Evolutionary conservation across 2,888 invertebrate genomes (phyloP).

Genomic region (Cryptophagus acutangulus): DNA sequence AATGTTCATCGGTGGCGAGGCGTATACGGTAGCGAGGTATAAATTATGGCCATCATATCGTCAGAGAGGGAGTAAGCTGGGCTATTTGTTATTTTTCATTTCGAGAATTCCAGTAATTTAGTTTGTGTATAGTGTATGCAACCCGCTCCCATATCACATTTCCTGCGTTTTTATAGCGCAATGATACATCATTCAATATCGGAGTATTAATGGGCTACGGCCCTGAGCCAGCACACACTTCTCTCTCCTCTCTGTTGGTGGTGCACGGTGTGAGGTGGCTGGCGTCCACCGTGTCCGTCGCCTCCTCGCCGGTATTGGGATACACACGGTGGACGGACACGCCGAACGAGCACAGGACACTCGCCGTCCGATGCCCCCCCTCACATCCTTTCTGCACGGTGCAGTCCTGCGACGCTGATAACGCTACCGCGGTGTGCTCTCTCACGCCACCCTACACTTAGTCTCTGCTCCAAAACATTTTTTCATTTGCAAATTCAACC

Average conservation of each 20-base stretch:
- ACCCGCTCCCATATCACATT: conserved; percentile 49
- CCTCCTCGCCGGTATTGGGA: conserved; percentile 5
- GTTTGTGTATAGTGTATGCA: conserved; percentile 48
- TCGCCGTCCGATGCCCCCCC: conserved; percentile 11
- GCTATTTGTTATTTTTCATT: conserved; percentile 52
- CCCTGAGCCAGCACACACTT: conserved; percentile 2
- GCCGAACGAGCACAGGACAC: no score
- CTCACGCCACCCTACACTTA: no score
- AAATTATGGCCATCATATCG: conserved; percentile 50
- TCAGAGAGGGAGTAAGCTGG: conserved; percentile 48
- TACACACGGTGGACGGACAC: no score
- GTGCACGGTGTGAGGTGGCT: conserved; percentile 15
- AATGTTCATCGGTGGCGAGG: conserved; percentile 47
- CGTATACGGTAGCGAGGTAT: conserved; percentile 42
- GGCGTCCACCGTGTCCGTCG: conserved; percentile 16
- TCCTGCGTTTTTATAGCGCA: conserved; percentile 51
- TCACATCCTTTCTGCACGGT: neutral
- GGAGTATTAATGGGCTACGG: conserved; percentile 44
- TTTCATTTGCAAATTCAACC: no score
- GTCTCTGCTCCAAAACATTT: no score
- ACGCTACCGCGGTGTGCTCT: no score
- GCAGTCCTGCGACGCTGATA: neutral
- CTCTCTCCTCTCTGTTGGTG: no score
- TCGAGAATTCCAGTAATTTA: conserved; percentile 51
- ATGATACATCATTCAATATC: conserved; percentile 53